Evolutionary conservation across 1,140 invertebrate genomes (phyloP), one percentile per base, ranked within the genome.

Genomic region (Cyclargus thomasi): DNA sequence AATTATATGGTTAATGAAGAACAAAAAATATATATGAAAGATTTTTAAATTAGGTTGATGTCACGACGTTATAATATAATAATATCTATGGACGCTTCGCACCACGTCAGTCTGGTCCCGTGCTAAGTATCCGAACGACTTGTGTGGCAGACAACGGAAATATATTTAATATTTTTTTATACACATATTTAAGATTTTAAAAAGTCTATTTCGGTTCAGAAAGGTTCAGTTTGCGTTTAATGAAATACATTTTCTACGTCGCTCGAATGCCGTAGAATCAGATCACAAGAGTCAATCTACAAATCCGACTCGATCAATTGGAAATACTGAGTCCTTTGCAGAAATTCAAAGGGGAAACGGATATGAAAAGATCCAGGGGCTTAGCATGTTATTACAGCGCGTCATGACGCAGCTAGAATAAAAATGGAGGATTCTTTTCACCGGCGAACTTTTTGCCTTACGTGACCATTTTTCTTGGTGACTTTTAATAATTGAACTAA

Each of bases 371-470:
- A 20, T 39, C 63, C 63, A 35, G 23, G 17, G 63, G 29, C n/a
- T 39, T 63, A 20, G 63, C 36, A 39, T 63, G 63, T 63, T 63
- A 63, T 63, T 63, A 36, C 63, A 17, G 62, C 62, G 62, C 22
- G 63, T 63, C 29, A 39, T 63, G 63, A 63, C 63, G 63, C 29
- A 36, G 63, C 63, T 36, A 18, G 18, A 20, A 63, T 35, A 63
- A 17, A 36, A 63, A 63, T 63, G 23, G 23, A 35, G 36, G 63
- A 36, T 63, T 63, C 36, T 39, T 36, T 36, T 18, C 63, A 17
- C 62, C 7, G 63, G 17, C n/a, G 17, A 35, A 39, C 35, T 35
- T 63, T n/a, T 63, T 5, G n/a, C 29, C 36, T 63, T 35, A 63
- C 29, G 63, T 39, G 63, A 63, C 29, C 63, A 36, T 20, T 35